Evolutionary conservation across 2,888 invertebrate genomes (phyloP).

Genomic region (Dyspetes luteomarginatus): DNA sequence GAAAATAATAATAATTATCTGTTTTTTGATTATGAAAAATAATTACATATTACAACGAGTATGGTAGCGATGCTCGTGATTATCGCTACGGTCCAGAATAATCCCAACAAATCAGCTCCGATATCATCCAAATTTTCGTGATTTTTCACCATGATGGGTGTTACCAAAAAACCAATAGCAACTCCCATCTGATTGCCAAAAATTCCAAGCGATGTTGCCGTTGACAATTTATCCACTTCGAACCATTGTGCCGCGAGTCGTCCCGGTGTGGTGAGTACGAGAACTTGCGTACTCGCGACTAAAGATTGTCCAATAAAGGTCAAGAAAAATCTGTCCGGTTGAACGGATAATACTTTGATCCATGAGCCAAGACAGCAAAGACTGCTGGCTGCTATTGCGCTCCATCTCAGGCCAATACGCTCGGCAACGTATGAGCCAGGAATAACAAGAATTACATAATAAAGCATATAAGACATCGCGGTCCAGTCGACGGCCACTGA

Average conservation of each 20-base stretch:
- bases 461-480: constrained; percentile 88
- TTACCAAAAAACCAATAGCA: constrained; percentile 88
- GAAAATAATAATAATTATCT: constrained; percentile 5
- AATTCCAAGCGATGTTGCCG: constrained; percentile 89
- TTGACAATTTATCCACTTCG: constrained; percentile 86
- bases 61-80: constrained; percentile 86
- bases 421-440: constrained; percentile 84
- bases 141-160: constrained; percentile 85
- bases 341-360: constrained; percentile 86
- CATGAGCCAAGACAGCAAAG: constrained; percentile 87
- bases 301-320: constrained; percentile 87
- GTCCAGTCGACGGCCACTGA: constrained; percentile 86
- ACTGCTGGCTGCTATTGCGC: constrained; percentile 84
- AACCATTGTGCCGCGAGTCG: constrained; percentile 89
- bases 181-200: constrained; percentile 90
- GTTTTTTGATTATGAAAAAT: neutral
- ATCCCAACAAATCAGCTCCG: constrained; percentile 80
- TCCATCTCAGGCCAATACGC: constrained; percentile 85
- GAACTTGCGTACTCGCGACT: constrained; percentile 83
- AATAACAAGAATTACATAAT: constrained; percentile 87
- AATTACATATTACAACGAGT: constrained; percentile 84
- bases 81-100: constrained; percentile 77
- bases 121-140: constrained; percentile 83
- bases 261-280: constrained; percentile 88
- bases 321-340: constrained; percentile 86